phyloP scores from a whole-genome alignment of 2,797 vertebrate genomes.

The Coreius guichenoti region DNA sequence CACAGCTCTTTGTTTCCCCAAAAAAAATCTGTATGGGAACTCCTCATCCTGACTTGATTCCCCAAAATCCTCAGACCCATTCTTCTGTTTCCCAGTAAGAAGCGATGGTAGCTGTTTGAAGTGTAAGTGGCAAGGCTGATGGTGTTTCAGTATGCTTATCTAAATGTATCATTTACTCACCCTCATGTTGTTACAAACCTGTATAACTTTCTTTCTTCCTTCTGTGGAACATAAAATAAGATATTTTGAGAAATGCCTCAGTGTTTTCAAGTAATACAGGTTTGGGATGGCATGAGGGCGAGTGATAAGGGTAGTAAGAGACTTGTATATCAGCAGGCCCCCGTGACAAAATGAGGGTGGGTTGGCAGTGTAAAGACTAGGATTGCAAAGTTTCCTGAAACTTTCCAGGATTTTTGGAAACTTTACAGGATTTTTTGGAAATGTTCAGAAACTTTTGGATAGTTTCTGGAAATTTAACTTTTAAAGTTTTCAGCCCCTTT shows the following conservation, averaged over 20 bases:
- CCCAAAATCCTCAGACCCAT: not conserved
- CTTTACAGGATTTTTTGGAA: too few species aligned
- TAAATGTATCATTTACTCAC: not conserved
- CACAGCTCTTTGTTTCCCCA: constrained; percentile 61
- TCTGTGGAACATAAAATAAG: not conserved
- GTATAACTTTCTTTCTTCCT: not conserved
- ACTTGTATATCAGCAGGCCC: not conserved
- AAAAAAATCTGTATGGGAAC: constrained; percentile 69
- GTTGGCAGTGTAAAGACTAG: not conserved
- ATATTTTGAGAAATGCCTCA: not conserved
- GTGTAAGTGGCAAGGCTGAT: constrained; percentile 5
- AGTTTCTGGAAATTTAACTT: too few species aligned
- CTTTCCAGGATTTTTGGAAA: too few species aligned
- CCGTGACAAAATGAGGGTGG: not conserved
- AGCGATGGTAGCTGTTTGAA: not conserved
- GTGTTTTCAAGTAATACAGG: not conserved
- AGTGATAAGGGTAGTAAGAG: not conserved
- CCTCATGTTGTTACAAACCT: too few species aligned
- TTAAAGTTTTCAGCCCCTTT: too few species aligned
- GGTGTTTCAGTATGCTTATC: not conserved
- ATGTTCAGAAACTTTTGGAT: too few species aligned
- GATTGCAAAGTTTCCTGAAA: too few species aligned
- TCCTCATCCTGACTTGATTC: constrained; percentile 42
- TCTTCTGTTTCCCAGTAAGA: not conserved
- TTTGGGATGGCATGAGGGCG: too few species aligned